Percentiles rank a stretch among this genome's conserved stretches.
phyloP scores from a whole-genome alignment of 1,140 invertebrate genomes.

The Bombus balteatus region DNA sequence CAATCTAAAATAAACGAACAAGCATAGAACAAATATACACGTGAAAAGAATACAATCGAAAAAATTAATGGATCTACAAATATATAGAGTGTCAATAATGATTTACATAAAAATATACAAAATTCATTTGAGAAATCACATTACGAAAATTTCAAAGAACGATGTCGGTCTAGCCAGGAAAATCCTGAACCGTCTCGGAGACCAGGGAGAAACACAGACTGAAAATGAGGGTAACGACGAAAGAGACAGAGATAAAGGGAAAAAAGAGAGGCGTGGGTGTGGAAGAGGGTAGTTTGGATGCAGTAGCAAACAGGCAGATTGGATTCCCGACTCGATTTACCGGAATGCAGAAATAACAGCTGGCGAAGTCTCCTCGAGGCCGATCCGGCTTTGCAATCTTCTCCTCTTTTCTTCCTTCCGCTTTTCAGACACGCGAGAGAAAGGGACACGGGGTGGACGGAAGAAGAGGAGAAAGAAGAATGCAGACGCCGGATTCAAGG shows the following conservation, averaged over 20 bases:
- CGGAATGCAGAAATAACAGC: slow-evolving; percentile 77
- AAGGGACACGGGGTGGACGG: not conserved
- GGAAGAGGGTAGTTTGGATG: slow-evolving; percentile 61
- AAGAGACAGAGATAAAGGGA: not conserved
- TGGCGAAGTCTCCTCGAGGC: slow-evolving; percentile 69
- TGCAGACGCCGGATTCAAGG: slow-evolving; percentile 52
- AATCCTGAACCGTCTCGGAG: not conserved
- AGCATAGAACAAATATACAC: too few species aligned
- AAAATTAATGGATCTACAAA: not conserved
- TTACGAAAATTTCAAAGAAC: not conserved
- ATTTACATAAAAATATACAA: not conserved
- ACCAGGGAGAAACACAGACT: not conserved
- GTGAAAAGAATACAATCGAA: not conserved
- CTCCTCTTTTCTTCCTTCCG: slow-evolving; percentile 50
- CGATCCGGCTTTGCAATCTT: slow-evolving; percentile 69
- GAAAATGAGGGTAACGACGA: not conserved
- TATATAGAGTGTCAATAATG: not conserved
- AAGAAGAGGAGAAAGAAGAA: slow-evolving; percentile 30
- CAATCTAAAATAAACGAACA: too few species aligned
- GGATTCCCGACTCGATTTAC: slow-evolving; percentile 77
- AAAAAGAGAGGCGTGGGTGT: slow-evolving; percentile 15
- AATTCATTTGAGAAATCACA: not conserved
- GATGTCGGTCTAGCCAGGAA: not conserved
- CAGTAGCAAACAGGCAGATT: slow-evolving; percentile 76
- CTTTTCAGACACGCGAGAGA: slow-evolving; percentile 34